These are phyloP conservation scores for Hymenopus coronatus DNA, from an alignment of 2,888 invertebrate species.

Conservation along the genomic window DNA sequence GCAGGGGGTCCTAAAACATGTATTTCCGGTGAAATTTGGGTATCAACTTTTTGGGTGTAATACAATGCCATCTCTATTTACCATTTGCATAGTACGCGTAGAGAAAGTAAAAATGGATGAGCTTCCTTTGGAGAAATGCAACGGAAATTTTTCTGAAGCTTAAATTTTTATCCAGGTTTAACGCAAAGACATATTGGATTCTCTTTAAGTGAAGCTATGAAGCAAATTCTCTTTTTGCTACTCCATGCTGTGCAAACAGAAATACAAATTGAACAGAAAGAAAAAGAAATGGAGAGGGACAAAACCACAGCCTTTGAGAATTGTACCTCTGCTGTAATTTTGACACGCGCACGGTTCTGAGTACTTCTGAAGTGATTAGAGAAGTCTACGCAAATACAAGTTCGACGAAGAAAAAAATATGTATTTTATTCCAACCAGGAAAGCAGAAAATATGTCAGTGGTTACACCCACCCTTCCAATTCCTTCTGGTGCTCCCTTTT, in stretches of 20 bases:
- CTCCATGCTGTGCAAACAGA: neutral
- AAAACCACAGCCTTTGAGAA: neutral
- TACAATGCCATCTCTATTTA: no score
- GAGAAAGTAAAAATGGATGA: neutral
- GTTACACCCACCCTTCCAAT: neutral
- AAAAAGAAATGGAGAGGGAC: neutral
- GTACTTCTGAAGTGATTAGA: neutral
- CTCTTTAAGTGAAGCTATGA: neutral
- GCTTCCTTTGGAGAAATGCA: neutral
- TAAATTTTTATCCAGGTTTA: neutral
- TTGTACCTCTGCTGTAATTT: neutral
- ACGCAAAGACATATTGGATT: neutral
- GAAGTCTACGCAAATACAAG: neutral
- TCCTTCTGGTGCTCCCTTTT: neutral
- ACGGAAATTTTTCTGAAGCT: neutral
- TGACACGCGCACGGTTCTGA: neutral
- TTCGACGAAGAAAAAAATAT: neutral
- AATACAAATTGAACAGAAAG: neutral
- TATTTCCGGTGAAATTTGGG: no score
- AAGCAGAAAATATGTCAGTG: neutral
- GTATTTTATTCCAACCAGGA: neutral
- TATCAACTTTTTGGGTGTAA: no score
- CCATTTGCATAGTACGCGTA: no score
- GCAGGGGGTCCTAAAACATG: no score
- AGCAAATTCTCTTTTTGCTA: neutral